Evolutionary conservation across 2,888 invertebrate species (phyloP).

Genomic region (Diloba caeruleocephala): DNA sequence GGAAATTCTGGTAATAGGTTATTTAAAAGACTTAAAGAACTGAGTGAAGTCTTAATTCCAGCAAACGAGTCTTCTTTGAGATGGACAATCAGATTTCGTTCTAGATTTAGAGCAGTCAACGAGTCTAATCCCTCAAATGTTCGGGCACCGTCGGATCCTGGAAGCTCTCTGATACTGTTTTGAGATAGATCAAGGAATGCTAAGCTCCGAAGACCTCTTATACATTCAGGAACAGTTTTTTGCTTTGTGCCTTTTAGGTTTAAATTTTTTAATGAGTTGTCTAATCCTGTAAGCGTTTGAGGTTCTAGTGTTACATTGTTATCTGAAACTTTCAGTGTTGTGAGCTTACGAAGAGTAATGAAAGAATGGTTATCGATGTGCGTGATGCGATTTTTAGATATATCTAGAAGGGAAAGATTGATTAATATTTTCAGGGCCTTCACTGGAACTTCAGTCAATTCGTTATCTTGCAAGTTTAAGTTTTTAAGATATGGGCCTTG

Average conservation of each 20-base stretch:
- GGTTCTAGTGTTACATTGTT: slow-evolving; percentile 94
- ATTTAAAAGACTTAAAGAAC: slow-evolving; percentile 96
- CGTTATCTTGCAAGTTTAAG: slow-evolving; percentile 95
- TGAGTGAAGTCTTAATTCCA: slow-evolving; percentile 94
- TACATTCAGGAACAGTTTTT: slow-evolving; percentile 93
- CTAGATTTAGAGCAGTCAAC: slow-evolving; percentile 95
- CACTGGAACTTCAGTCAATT: slow-evolving; percentile 93
- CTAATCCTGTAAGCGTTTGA: slow-evolving; percentile 93
- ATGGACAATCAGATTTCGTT: slow-evolving; percentile 95
- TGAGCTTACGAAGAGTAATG: slow-evolving; percentile 91
- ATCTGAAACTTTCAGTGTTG: slow-evolving; percentile 95
- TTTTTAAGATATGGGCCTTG: slow-evolving; percentile 94
- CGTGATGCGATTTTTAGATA: slow-evolving; percentile 94
- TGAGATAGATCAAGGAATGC: slow-evolving; percentile 97
- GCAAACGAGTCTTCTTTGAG: slow-evolving; percentile 93
- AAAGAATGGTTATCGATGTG: slow-evolving; percentile 94
- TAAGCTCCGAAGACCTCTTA: slow-evolving; percentile 93
- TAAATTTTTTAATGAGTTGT: slow-evolving; percentile 94
- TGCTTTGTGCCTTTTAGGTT: slow-evolving; percentile 96
- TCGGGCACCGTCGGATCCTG: slow-evolving; percentile 91
- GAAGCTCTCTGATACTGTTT: slow-evolving; percentile 95
- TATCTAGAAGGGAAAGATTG: slow-evolving; percentile 93
- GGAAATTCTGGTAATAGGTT: slow-evolving; percentile 97
- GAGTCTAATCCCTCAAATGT: slow-evolving; percentile 94
- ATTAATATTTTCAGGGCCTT: slow-evolving; percentile 91